These are phyloP conservation scores for Epinephelus cyanopodus DNA, from an alignment of 2,113 vertebrate genomes.

Conservation along the genomic window DNA sequence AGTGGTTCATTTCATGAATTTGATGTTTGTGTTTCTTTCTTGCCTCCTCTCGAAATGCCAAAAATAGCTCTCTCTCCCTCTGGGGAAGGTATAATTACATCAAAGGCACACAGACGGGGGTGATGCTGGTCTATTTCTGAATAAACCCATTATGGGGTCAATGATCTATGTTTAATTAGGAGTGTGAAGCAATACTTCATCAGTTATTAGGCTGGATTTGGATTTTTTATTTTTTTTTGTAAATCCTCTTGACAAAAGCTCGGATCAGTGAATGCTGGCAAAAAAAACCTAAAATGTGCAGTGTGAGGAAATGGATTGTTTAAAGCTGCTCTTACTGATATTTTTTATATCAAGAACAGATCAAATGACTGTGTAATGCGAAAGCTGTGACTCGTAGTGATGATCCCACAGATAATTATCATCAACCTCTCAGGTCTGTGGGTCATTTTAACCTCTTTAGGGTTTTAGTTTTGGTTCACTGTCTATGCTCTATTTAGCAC, in stretches of 20 bases:
- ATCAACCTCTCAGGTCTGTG: background rate
- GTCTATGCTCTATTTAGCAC: no score
- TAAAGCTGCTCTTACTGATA: background rate
- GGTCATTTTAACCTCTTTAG: background rate
- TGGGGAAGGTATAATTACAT: slow-evolving; percentile 74
- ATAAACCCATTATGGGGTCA: slow-evolving; percentile 53
- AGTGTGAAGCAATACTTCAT: slow-evolving; percentile 45
- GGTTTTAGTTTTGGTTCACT: background rate
- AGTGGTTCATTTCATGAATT: slow-evolving; percentile 40
- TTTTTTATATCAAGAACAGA: no score
- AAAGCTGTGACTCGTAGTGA: background rate
- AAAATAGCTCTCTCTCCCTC: slow-evolving; percentile 58
- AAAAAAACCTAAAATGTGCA: background rate
- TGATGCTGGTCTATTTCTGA: slow-evolving; percentile 60
- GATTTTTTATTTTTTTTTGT: background rate
- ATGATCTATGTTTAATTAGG: slow-evolving; percentile 57
- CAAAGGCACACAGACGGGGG: slow-evolving; percentile 45
- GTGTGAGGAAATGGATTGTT: background rate
- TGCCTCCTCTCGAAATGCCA: slow-evolving; percentile 22
- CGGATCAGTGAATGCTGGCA: background rate
- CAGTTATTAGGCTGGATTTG: slow-evolving; percentile 26
- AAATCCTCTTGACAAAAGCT: slow-evolving; percentile 28
- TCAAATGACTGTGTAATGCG: background rate
- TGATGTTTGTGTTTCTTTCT: slow-evolving; percentile 38
- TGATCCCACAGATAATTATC: background rate